These are phyloP conservation scores for Mormyrus lacerda DNA, from an alignment of 2,113 vertebrate genomes.

Conservation along the genomic window DNA sequence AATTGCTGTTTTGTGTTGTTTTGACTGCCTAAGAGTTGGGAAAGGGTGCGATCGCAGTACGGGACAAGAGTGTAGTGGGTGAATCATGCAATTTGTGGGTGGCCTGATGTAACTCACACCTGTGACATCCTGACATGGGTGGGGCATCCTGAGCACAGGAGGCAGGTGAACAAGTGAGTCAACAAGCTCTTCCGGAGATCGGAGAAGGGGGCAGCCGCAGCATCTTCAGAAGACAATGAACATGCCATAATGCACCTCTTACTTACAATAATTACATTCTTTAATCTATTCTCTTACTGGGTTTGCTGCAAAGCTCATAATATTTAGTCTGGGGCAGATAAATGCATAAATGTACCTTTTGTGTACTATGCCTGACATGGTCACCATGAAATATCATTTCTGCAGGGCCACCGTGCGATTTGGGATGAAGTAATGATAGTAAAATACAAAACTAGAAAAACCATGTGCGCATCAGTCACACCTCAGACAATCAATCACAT, in stretches of 20 bases:
- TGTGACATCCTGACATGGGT: background rate
- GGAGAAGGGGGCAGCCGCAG: background rate
- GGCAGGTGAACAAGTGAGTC: background rate
- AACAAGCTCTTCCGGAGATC: background rate
- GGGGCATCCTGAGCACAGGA: background rate
- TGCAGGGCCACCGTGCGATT: background rate
- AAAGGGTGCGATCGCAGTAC: background rate
- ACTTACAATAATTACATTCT: background rate
- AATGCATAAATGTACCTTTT: background rate
- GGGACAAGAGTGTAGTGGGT: background rate
- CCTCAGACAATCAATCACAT: background rate
- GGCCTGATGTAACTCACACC: constrained; percentile 2
- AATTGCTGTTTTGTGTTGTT: background rate
- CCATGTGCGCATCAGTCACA: background rate
- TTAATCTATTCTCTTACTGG: background rate
- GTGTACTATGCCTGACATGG: background rate
- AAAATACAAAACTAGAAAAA: background rate
- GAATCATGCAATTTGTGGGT: background rate
- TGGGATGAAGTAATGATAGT: background rate
- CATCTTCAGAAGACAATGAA: background rate
- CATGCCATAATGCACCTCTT: background rate
- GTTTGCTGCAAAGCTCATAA: background rate
- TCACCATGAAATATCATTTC: background rate
- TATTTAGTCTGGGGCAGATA: background rate
- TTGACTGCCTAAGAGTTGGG: background rate